Conservation (phyloP, 2,888 invertebrate genomes). For the Cheilosia soror region DNA sequence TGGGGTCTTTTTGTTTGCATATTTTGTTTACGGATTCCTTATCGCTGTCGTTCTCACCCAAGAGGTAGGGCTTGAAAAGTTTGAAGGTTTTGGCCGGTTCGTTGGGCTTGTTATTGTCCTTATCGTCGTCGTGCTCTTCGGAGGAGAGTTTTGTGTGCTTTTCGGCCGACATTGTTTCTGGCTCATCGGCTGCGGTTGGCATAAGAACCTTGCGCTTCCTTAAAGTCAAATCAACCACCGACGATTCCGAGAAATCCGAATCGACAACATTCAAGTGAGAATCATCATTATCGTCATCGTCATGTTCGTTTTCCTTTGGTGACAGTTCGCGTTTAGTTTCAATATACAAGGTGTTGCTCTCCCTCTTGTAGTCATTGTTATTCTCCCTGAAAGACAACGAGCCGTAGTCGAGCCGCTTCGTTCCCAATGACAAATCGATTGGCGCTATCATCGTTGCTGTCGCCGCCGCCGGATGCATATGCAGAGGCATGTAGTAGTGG, state of each 20-base stretch:
- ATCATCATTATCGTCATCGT: constrained; percentile 60
- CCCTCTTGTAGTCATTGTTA: constrained; percentile 43
- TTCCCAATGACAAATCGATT: constrained; percentile 82
- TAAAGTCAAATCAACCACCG: constrained; percentile 80
- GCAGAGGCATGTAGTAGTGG: constrained; percentile 67
- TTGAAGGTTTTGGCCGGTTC: constrained; percentile 86
- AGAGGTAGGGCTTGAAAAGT: constrained; percentile 90
- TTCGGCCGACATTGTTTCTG: constrained; percentile 74
- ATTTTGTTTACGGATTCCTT: constrained; percentile 58
- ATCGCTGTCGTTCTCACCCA: constrained; percentile 84
- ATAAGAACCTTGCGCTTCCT: constrained; percentile 79
- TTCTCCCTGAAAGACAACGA: constrained; percentile 43
- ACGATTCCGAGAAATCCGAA: constrained; percentile 64
- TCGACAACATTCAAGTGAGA: constrained; percentile 69
- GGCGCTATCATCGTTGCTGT: constrained; percentile 77
- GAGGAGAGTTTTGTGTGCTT: constrained; percentile 79
- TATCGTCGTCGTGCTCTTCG: constrained; percentile 63
- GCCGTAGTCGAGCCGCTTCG: constrained; percentile 69
- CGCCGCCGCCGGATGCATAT: constrained; percentile 68
- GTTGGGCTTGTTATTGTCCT: constrained; percentile 38
- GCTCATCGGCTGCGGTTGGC: constrained; percentile 49
- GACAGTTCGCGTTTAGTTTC: constrained; percentile 49
- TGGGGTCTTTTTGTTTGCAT: constrained; percentile 79
- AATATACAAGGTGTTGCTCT: constrained; percentile 19
- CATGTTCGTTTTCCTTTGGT: constrained; percentile 52